phyloP scores from a whole-genome alignment of 2,888 invertebrate species.

The Odontomyia ornata region DNA sequence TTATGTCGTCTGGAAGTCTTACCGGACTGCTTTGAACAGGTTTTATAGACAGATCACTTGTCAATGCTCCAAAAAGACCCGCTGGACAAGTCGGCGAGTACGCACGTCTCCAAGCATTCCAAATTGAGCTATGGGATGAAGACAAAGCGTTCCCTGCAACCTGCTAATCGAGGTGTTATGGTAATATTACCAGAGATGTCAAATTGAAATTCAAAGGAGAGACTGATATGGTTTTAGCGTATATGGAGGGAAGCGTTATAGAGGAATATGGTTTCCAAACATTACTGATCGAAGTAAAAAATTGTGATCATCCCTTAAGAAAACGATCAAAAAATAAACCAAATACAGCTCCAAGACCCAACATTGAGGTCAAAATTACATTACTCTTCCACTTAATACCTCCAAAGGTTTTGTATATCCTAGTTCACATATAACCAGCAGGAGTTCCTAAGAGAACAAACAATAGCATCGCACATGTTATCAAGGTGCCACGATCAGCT shows the following conservation, averaged over 20 bases:
- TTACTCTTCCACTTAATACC: slow-evolving; percentile 99
- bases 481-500: slow-evolving; percentile 96
- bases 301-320: slow-evolving; percentile 67
- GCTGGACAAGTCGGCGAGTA: slow-evolving; percentile 52
- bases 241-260: slow-evolving; percentile 51
- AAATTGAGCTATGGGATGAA: slow-evolving; percentile 65
- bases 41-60: slow-evolving; percentile 60
- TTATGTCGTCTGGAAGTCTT: slow-evolving; percentile 72
- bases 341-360: slow-evolving; percentile 87
- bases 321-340: slow-evolving; percentile 67
- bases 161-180: slow-evolving; percentile 58
- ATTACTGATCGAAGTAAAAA: slow-evolving; percentile 51
- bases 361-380: slow-evolving; percentile 93
- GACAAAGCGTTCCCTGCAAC: slow-evolving; percentile 53
- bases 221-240: slow-evolving; percentile 48
- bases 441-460: slow-evolving; percentile 97
- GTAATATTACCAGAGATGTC: slow-evolving; percentile 55
- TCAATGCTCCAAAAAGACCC: slow-evolving; percentile 48
- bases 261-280: slow-evolving; percentile 51
- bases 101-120: slow-evolving; percentile 64
- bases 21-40: slow-evolving; percentile 67
- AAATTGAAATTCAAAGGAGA: slow-evolving; percentile 50
- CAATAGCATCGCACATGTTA: slow-evolving; percentile 97
- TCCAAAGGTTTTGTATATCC: slow-evolving; percentile 98
- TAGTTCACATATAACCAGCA: slow-evolving; percentile 95